Evolutionary conservation across 2,888 invertebrate species (phyloP), one percentile per base, ranked within the genome.

Genomic region (Gymnoscelis rufifasciata): DNA sequence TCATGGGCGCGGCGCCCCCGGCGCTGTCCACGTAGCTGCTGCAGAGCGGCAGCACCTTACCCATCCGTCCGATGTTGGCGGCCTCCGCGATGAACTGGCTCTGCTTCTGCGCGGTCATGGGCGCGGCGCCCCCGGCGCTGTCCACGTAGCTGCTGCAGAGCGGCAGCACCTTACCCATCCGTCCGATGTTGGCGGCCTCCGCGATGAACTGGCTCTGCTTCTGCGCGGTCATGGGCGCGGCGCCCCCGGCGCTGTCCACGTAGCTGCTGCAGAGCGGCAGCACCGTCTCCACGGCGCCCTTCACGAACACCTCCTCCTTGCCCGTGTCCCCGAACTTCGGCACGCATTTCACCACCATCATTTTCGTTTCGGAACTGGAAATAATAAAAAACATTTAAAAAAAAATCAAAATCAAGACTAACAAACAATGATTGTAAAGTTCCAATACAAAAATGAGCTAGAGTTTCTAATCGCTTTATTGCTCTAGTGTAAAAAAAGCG

Each of bases 261-360:
- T 92, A 97, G 59, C 92, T 93, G 0, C 94, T 94, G 78, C 97
- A 97, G 59, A 95, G 92, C 1, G 95, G 94, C 51, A 99, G 75
- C 2, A 99, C 90, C 62, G 94, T 94, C 80, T 99, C 99, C 1
- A 97, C 87, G 1, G 99, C 98, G 6, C 99, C 99, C 82, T 99
- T 99, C 26, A 97, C 95, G 77, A 97, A 98, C 69, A 92, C 94
- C 28, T 95, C 90, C 74, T 96, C 95, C 67, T 93, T 92, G 0
- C 68, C 41, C 60, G 92, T 93, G 31, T 90, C 91, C 62, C 93
- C 93, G 45, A 93, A 94, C 69, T 95, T 95, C 0, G 94, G 92
- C 8, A 93, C 91, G 74, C 96, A 97, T 78, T 95, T 96, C 15
- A 99, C 98, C 3, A 97, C 96, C 99, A 99, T 99, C 93, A 97